Evolutionary conservation across 1,140 invertebrate genomes (phyloP).

Genomic region (Phenacoccus solenopsis): DNA sequence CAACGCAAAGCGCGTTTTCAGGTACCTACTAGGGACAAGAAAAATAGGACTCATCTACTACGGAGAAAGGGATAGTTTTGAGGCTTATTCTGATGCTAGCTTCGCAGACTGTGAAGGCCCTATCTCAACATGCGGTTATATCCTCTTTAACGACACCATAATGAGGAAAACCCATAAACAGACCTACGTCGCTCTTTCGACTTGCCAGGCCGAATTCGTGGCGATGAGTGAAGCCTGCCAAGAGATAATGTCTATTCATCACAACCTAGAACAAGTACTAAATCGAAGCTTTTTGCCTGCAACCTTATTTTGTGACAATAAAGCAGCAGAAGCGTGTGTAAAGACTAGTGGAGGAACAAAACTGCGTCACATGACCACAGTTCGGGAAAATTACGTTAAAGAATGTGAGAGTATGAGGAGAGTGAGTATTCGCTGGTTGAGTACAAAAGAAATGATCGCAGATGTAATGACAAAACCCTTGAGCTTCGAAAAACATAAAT

Average conservation of each 20-base stretch:
- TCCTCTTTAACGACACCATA: not conserved
- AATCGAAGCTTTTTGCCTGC: not conserved
- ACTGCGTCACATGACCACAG: not conserved
- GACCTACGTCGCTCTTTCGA: not conserved
- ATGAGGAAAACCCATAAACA: not conserved
- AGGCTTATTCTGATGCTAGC: slow-evolving; percentile 28
- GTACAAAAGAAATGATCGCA: not conserved
- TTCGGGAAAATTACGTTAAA: not conserved
- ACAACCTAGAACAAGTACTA: not conserved
- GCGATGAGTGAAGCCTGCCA: not conserved
- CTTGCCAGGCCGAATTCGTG: not conserved
- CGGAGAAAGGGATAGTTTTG: slow-evolving; percentile 11
- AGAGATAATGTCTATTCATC: not conserved
- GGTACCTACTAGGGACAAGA: slow-evolving; percentile 27
- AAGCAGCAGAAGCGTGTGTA: not conserved
- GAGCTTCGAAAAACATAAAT: too few species aligned
- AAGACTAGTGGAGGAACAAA: not conserved
- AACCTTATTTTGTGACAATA: not conserved
- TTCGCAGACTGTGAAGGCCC: slow-evolving; percentile 29
- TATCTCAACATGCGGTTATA: not conserved
- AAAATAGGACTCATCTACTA: slow-evolving; percentile 22
- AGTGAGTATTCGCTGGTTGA: not conserved
- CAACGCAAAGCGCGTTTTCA: slow-evolving; percentile 26
- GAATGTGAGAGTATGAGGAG: not conserved
- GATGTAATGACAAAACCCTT: not conserved